Evolutionary conservation across 2,113 vertebrate genomes (phyloP).

Genomic region (Gymnocephalus cernua): DNA sequence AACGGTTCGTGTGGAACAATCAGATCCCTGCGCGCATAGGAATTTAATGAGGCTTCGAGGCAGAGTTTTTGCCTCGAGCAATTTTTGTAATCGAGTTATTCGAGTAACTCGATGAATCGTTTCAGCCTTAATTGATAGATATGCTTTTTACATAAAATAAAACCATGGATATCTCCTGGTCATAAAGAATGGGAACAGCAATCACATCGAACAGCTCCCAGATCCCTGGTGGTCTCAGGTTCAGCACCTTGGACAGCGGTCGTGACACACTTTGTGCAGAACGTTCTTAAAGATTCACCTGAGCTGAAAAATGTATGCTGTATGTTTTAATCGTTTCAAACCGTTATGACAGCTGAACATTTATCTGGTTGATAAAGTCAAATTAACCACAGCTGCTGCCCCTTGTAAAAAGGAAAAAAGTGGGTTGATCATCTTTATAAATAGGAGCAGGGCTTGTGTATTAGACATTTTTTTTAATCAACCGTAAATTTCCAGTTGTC

Average conservation of each 20-base stretch:
- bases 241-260: constrained; percentile 67
- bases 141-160: background rate
- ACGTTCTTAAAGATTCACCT: constrained; percentile 17
- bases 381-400: background rate
- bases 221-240: constrained; percentile 23
- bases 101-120: too few species aligned
- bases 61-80: too few species aligned
- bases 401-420: background rate
- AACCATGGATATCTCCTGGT: background rate
- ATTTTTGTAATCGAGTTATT: too few species aligned
- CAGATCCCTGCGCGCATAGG: too few species aligned
- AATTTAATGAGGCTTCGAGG: too few species aligned
- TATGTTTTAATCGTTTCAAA: background rate
- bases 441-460: too few species aligned
- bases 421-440: background rate
- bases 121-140: background rate
- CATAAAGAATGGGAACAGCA: background rate
- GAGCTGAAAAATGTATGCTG: background rate
- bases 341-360: background rate
- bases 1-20: too few species aligned
- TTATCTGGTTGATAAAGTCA: background rate
- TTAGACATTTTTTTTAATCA: background rate
- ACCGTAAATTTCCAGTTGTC: background rate
- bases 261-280: background rate
- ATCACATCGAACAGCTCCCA: constrained; percentile 1